Evolutionary conservation across 2,888 invertebrate genomes (phyloP).

Genomic region (Helicoverpa assulta): DNA sequence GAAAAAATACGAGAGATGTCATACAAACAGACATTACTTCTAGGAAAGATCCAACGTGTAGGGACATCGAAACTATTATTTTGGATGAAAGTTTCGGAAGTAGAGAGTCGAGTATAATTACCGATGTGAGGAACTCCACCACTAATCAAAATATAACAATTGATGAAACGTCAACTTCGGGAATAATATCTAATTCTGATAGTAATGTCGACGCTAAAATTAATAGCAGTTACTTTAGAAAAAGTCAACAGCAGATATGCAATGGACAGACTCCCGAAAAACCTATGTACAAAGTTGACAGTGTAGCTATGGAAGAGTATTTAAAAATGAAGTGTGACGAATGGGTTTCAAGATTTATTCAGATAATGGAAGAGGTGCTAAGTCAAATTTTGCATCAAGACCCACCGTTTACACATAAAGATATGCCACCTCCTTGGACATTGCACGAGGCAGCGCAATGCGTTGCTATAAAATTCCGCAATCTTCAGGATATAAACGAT

Average conservation of each 20-base stretch:
- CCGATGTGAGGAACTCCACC: slow-evolving; percentile 8
- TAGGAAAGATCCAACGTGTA: slow-evolving; percentile 5
- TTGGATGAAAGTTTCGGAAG: slow-evolving; percentile 33
- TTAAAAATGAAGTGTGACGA: slow-evolving; percentile 77
- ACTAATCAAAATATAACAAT: slow-evolving; percentile 58
- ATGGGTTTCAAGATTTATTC: slow-evolving; percentile 81
- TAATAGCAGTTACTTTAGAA: slow-evolving; percentile 14
- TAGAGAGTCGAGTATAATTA: slow-evolving; percentile 55
- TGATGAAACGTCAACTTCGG: slow-evolving; percentile 71
- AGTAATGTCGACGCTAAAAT: slow-evolving; percentile 65
- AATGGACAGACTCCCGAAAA: slow-evolving; percentile 1
- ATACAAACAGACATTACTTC: not conserved
- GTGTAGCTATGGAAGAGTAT: slow-evolving; percentile 73
- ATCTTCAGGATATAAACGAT: slow-evolving; percentile 66
- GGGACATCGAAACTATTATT: slow-evolving; percentile 13
- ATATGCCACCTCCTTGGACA: slow-evolving; percentile 78
- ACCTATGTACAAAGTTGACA: slow-evolving; percentile 75
- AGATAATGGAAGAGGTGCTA: slow-evolving; percentile 85
- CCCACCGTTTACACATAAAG: slow-evolving; percentile 60
- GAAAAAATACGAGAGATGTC: slow-evolving; percentile 6
- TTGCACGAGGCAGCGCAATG: slow-evolving; percentile 79
- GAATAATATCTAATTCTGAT: slow-evolving; percentile 69
- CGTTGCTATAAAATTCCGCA: slow-evolving; percentile 72
- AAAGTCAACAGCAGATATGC: slow-evolving; percentile 10
- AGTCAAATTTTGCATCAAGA: slow-evolving; percentile 74